Conservation (phyloP, 2,888 invertebrate species). For the Ashinkailepas kermadecensis region DNA sequence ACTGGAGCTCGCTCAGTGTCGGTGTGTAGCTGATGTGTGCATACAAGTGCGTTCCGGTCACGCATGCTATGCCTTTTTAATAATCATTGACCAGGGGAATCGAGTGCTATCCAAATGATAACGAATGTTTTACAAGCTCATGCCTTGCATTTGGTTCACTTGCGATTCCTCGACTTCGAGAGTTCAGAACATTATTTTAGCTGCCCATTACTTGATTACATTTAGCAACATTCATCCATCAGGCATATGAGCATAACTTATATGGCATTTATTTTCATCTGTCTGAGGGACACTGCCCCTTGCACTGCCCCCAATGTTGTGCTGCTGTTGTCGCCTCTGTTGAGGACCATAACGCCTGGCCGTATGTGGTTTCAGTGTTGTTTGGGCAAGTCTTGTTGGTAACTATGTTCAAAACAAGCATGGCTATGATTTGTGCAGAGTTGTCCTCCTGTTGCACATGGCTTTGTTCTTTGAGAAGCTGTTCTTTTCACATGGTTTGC, state of each 20-base stretch:
- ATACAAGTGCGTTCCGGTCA: not conserved
- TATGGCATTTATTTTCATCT: too few species aligned
- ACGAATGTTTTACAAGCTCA: too few species aligned
- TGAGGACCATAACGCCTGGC: not conserved
- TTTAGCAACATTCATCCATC: too few species aligned
- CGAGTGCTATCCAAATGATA: too few species aligned
- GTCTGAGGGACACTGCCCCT: too few species aligned
- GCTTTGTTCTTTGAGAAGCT: not conserved
- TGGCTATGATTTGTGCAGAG: constrained; percentile 45
- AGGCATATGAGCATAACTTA: too few species aligned
- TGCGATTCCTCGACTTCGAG: too few species aligned
- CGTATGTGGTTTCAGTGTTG: not conserved
- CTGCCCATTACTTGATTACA: too few species aligned
- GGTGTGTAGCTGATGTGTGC: not conserved
- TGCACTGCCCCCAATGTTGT: not conserved
- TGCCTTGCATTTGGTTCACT: too few species aligned
- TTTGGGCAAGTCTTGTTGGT: not conserved
- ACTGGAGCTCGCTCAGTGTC: not conserved
- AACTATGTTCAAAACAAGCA: constrained; percentile 33
- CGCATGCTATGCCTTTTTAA: not conserved
- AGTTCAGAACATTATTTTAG: too few species aligned
- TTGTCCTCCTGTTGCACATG: not conserved
- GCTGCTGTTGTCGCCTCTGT: not conserved
- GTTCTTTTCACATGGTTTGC: too few species aligned
- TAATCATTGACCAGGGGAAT: too few species aligned